These are phyloP conservation scores for Diglossa brunneiventris DNA, from an alignment of 2,113 vertebrate species.

Conservation along the genomic window DNA sequence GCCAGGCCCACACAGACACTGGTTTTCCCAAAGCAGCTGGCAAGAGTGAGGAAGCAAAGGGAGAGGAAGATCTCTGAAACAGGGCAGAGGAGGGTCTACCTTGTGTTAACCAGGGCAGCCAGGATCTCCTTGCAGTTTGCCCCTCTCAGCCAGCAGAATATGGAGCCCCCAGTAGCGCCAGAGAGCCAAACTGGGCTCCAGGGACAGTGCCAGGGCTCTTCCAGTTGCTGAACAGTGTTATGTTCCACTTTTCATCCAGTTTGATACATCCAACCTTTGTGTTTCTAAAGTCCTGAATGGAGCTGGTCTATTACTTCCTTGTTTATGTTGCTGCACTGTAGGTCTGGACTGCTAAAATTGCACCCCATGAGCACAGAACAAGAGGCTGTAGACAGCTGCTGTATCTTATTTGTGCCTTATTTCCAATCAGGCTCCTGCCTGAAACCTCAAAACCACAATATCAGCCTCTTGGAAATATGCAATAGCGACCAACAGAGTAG, in stretches of 20 bases:
- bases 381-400: background rate
- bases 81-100: rapidly evolving
- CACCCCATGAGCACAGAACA: background rate
- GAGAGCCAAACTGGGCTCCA: background rate
- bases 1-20: background rate
- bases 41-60: background rate
- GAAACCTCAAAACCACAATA: conserved; percentile 37
- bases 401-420: background rate
- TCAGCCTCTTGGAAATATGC: background rate
- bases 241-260: background rate
- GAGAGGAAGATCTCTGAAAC: background rate
- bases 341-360: background rate
- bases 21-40: background rate
- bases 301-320: background rate
- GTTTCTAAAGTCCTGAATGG: background rate
- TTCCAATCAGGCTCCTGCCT: conserved; percentile 4
- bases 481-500: background rate
- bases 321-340: background rate
- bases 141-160: background rate
- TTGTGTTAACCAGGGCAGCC: background rate
- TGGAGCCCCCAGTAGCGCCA: background rate
- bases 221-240: background rate
- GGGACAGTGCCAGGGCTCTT: background rate
- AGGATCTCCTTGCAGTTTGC: background rate
- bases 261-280: background rate